These are phyloP conservation scores for Oligia fasciuncula DNA, from an alignment of 2,888 invertebrate genomes.

Conservation along the genomic window DNA sequence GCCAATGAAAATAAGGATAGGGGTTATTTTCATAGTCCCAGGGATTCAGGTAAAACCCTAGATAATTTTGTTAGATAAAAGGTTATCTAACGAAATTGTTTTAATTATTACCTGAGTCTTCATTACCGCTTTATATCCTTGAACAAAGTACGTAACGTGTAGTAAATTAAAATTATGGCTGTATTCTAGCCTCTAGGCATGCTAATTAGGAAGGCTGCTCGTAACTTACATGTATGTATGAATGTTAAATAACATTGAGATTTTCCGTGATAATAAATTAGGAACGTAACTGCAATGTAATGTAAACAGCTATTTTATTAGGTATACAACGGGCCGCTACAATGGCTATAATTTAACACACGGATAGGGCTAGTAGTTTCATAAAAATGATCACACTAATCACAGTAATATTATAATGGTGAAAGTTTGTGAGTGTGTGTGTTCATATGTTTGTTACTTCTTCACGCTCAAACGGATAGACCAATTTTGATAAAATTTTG, in stretches of 20 bases:
- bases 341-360: no score
- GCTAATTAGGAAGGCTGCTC: constrained; percentile 6
- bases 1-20: constrained; percentile 31
- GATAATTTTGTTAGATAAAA: not conserved
- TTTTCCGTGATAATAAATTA: no score
- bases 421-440: no score
- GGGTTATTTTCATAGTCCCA: not conserved
- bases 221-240: constrained; percentile 1
- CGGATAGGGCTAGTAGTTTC: no score
- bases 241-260: not conserved
- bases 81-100: constrained; percentile 54
- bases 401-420: no score
- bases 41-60: not conserved
- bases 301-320: no score
- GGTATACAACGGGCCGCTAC: no score
- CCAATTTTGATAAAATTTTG: no score
- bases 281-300: no score
- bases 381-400: no score
- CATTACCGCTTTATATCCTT: constrained; percentile 43
- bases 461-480: no score
- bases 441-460: no score
- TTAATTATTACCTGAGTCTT: constrained; percentile 53
- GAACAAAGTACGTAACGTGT: constrained; percentile 10
- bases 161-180: constrained; percentile 35
- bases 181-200: not conserved